A percentile compares a stretch with the other conserved stretches of the same genome.
Conservation (phyloP, 2,113 vertebrate genomes). For the Anarhynchus alexandrinus region DNA sequence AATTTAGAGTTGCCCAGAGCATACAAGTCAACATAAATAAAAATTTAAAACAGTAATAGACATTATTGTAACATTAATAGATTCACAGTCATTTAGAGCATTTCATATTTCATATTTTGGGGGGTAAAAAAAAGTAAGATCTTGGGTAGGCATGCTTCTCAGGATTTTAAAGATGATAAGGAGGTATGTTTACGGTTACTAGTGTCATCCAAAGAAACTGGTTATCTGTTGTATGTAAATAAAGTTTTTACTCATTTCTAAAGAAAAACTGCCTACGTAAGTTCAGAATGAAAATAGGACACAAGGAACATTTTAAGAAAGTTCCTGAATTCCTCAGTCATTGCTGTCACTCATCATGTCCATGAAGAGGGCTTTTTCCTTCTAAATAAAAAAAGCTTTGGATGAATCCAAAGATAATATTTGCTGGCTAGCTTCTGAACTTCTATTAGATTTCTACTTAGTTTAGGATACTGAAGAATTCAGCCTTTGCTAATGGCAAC, state of each 20-base stretch:
- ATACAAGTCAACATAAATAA: not conserved
- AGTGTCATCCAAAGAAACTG: not conserved
- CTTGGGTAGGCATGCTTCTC: not conserved
- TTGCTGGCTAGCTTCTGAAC: not conserved
- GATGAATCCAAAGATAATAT: not conserved
- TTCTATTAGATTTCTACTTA: not conserved
- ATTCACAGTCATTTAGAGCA: not conserved
- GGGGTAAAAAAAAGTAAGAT: fast-evolving
- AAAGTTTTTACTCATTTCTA: not conserved
- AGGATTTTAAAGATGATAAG: not conserved
- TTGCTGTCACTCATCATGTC: not conserved
- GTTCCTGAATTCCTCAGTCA: not conserved
- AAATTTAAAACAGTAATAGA: not conserved
- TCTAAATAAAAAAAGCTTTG: not conserved
- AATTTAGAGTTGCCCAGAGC: not conserved
- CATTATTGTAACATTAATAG: not conserved
- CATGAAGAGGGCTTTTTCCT: not conserved
- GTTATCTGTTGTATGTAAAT: not conserved
- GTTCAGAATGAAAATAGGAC: not conserved
- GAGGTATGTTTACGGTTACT: not conserved
- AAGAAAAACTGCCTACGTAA: not conserved
- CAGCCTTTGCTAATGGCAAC: not conserved
- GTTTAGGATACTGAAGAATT: not conserved
- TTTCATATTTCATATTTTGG: not conserved
- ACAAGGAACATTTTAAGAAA: not conserved